Percentiles rank a stretch among this genome's conserved stretches.
Conservation (phyloP, 1,140 invertebrate genomes). For the Rhynchophorus ferrugineus region DNA sequence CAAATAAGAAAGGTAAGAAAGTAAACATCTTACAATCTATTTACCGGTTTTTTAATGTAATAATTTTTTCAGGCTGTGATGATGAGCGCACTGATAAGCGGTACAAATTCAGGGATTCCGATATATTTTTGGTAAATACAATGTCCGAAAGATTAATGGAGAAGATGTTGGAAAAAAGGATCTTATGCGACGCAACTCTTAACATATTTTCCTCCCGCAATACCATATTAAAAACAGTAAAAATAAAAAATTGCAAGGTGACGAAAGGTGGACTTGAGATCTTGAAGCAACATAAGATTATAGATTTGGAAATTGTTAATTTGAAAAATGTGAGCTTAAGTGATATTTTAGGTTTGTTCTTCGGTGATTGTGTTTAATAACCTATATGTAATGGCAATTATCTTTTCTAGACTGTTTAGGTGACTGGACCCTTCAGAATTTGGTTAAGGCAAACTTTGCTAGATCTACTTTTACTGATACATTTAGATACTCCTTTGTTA, state of each 20-base stretch:
- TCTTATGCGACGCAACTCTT: constrained; percentile 56
- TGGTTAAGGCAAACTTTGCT: constrained; percentile 58
- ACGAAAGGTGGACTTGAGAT: constrained; percentile 57
- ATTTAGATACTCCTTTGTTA: constrained; percentile 42
- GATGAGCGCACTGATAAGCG: constrained; percentile 13
- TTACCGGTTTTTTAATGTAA: too few relatives aligned
- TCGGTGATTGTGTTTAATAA: too few relatives aligned
- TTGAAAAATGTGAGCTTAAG: constrained; percentile 2
- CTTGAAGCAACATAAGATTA: constrained; percentile 58
- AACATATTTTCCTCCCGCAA: constrained; percentile 57
- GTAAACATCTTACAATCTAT: too few relatives aligned
- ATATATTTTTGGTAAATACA: constrained; percentile 59
- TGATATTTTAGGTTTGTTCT: constrained; percentile 20
- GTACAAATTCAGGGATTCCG: constrained; percentile 51
- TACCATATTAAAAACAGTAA: constrained; percentile 50
- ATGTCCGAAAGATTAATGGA: constrained; percentile 60
- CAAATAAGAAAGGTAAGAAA: constrained; percentile 11
- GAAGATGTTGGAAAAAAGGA: constrained; percentile 55
- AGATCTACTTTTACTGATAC: constrained; percentile 57
- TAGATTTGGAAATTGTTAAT: constrained; percentile 51
- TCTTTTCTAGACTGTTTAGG: constrained; percentile 54
- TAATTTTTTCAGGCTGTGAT: too few relatives aligned
- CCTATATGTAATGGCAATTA: too few relatives aligned
- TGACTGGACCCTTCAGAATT: constrained; percentile 64
- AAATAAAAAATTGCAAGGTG: constrained; percentile 51